Base-by-base conservation (phyloP, 2,888 invertebrate genomes). In the Drosophila fungiperda region DNA sequence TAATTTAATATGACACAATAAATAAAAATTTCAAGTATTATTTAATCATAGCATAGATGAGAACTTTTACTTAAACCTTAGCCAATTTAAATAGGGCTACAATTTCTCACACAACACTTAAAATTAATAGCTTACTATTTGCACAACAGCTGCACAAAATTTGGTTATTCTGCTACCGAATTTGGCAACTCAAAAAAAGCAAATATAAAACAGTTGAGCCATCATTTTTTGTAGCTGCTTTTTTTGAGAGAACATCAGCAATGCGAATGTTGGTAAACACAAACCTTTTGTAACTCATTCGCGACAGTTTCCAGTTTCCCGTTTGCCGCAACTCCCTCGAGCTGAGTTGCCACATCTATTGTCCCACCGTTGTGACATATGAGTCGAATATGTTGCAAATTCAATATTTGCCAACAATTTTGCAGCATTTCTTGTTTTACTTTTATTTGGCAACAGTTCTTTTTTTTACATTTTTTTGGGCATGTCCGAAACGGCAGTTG, bases 401-500 rank as follows among this genome's bases (percentile, higher is more conserved):
- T 92, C 92, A 92, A 92, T 92, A 92, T 92, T 92, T 92, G 89
- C 92, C 85, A 87, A 90, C 92, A 91, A 92, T 91, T 92, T 92
- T 86, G 85, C 88, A 88, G 83, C 65, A 58, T 78, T 89, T 78
- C 82, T 78, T 80, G 59, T 76, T 79, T 68, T 78, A 63, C 54
- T 60, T 40, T 72, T 80, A 83, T 81, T 83, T 80, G 72, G 68
- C 61, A 71, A 66, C 49, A 66, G 53, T 52, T 36, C 20, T 60
- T 61, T 68, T 57, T 26, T 49, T 68, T 55, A 45, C 45, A 45
- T 49, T 60, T 60, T 67, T 80, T n/a, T 38, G 49, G 26, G 55
- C 73, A 80, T 80, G 82, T 75, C 78, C 80, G 59, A 70, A 83
- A 72, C 72, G 81, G 67, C 88, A 83, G 87, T 85, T 81, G 82